These are phyloP conservation scores for Hemithea aestivaria DNA, from an alignment of 2,888 invertebrate genomes.

Conservation along the genomic window DNA sequence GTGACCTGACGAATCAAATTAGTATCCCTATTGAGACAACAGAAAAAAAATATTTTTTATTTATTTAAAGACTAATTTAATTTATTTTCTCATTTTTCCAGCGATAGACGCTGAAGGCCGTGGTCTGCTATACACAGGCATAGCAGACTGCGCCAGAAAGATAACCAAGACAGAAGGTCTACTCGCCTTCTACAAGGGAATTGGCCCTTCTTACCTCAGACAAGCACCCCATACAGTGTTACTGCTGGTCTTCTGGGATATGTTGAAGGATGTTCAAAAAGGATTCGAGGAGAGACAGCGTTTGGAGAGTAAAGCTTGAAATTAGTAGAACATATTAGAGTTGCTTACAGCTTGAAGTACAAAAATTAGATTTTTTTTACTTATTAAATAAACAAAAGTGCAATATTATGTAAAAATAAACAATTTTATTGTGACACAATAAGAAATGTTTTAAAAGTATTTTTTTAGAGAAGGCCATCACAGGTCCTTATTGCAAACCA, in stretches of 20 bases:
- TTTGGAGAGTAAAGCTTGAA: background rate
- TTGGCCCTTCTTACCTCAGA: slow-evolving; percentile 92
- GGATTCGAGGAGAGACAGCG: slow-evolving; percentile 29
- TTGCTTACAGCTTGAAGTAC: too few species aligned
- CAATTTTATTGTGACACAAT: too few species aligned
- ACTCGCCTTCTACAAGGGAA: slow-evolving; percentile 93
- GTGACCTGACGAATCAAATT: too few species aligned
- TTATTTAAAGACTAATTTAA: too few species aligned
- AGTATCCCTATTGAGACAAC: background rate
- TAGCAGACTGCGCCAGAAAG: slow-evolving; percentile 87
- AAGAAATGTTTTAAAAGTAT: too few species aligned
- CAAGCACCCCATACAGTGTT: slow-evolving; percentile 95
- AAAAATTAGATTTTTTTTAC: too few species aligned
- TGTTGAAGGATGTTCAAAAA: slow-evolving; percentile 76
- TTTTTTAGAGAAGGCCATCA: too few species aligned
- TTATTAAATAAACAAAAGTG: too few species aligned
- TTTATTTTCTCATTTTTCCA: slow-evolving; percentile 40
- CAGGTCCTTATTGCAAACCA: too few species aligned
- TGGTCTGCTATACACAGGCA: slow-evolving; percentile 85
- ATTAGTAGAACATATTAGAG: background rate
- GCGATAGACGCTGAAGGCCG: slow-evolving; percentile 82
- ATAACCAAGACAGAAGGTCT: slow-evolving; percentile 87
- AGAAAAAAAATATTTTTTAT: too few species aligned
- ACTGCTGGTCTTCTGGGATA: slow-evolving; percentile 93
- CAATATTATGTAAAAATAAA: too few species aligned